phyloP scores from a whole-genome alignment of 2,888 invertebrate genomes.

The Odontocolon sp. region DNA sequence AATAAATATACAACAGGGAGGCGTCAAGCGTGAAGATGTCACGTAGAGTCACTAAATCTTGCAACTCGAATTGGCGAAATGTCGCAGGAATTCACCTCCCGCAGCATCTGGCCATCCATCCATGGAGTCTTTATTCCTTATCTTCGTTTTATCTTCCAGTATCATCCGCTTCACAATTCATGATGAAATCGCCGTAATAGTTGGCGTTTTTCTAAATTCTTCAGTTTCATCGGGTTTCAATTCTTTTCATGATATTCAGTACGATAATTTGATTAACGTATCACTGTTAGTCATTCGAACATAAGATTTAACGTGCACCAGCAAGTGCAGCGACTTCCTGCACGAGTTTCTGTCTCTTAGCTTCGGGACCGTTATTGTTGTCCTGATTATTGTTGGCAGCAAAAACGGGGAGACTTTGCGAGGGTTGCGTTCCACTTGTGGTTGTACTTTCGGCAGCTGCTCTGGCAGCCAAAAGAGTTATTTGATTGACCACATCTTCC shows the following conservation, averaged over 20 bases:
- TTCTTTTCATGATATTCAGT: too few species aligned
- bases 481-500: conserved; percentile 92
- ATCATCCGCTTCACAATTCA: too few species aligned
- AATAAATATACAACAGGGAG: conserved; percentile 40
- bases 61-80: too few species aligned
- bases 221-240: too few species aligned
- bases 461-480: conserved; percentile 88
- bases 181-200: too few species aligned
- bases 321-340: conserved; percentile 76
- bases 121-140: too few species aligned
- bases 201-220: too few species aligned
- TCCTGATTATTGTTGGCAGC: conserved; percentile 66
- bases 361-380: conserved; percentile 77
- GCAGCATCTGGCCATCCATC: neutral
- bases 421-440: conserved; percentile 56
- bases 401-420: conserved; percentile 26
- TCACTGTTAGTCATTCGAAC: neutral
- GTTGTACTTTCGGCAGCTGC: conserved; percentile 86
- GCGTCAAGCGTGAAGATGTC: too few species aligned
- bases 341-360: conserved; percentile 74
- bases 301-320: conserved; percentile 72
- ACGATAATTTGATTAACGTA: neutral
- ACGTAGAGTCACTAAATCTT: too few species aligned
- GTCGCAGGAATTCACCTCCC: neutral
- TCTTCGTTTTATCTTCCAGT: too few species aligned